These are phyloP conservation scores for Gymnogyps californianus DNA, from an alignment of 2,113 vertebrate genomes.

Conservation along the genomic window DNA sequence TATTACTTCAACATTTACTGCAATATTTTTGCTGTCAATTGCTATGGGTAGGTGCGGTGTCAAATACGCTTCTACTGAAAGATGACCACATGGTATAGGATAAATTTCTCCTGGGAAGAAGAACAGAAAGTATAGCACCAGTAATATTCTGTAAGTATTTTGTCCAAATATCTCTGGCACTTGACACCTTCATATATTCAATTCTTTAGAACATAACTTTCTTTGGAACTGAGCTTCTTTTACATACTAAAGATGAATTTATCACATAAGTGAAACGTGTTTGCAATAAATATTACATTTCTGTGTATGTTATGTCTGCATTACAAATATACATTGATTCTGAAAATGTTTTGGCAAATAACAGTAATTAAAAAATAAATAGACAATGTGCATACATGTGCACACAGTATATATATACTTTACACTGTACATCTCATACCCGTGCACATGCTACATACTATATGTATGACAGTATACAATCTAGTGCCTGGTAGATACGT, in stretches of 20 bases:
- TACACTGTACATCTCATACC: not conserved
- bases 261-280: not conserved
- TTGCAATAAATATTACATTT: not conserved
- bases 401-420: not conserved
- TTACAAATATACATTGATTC: not conserved
- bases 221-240: not conserved
- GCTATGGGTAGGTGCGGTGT: not conserved
- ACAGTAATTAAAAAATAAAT: not conserved
- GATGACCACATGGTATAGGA: not conserved
- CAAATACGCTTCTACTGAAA: not conserved
- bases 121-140: not conserved
- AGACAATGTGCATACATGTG: not conserved
- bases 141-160: not conserved
- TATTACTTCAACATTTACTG: not conserved
- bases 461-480: fast-evolving
- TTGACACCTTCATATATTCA: not conserved
- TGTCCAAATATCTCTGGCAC: not conserved
- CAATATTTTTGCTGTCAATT: not conserved
- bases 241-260: not conserved
- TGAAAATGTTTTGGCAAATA: not conserved
- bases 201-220: not conserved
- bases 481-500: too few relatives aligned
- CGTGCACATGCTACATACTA: not conserved
- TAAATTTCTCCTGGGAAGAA: not conserved
- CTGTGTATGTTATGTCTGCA: not conserved